Evolutionary conservation across 2,797 vertebrate genomes (phyloP).

Genomic region (Meda fulgida): DNA sequence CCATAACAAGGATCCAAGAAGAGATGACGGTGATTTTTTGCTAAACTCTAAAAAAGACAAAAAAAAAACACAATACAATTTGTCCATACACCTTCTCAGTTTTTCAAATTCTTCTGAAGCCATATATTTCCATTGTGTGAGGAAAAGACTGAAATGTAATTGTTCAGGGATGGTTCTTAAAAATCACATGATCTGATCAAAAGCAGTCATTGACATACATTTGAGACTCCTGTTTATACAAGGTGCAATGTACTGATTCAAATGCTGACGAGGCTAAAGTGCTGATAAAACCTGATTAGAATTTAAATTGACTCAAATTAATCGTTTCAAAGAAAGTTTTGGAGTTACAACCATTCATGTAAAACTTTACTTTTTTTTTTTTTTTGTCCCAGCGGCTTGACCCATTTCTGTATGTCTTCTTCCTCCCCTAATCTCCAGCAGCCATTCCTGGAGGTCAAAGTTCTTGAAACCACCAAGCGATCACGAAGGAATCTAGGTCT

Average conservation of each 20-base stretch:
- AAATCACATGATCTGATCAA: neutral
- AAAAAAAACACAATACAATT: neutral
- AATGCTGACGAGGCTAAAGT: neutral
- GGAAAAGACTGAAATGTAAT: neutral
- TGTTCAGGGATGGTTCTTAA: neutral
- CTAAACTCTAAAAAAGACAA: neutral
- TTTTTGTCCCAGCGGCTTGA: slow-evolving; percentile 5
- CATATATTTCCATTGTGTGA: neutral
- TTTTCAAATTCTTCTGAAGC: neutral
- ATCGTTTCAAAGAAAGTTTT: neutral
- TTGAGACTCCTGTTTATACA: neutral
- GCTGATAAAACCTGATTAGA: neutral
- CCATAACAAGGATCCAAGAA: neutral
- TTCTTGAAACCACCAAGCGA: slow-evolving; percentile 95
- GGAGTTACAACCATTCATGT: neutral
- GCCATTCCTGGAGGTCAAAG: slow-evolving; percentile 98
- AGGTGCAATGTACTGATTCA: neutral
- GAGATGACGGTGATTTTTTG: neutral
- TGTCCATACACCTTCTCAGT: neutral
- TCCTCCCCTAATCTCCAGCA: slow-evolving; percentile 84
- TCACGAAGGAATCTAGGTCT: slow-evolving; percentile 93
- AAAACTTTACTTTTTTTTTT: neutral
- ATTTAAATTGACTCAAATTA: neutral
- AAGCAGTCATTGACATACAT: neutral
- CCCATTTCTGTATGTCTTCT: slow-evolving; percentile 48